These are phyloP conservation scores for Clusia tigrina DNA, from an alignment of 2,888 invertebrate species.

Conservation along the genomic window DNA sequence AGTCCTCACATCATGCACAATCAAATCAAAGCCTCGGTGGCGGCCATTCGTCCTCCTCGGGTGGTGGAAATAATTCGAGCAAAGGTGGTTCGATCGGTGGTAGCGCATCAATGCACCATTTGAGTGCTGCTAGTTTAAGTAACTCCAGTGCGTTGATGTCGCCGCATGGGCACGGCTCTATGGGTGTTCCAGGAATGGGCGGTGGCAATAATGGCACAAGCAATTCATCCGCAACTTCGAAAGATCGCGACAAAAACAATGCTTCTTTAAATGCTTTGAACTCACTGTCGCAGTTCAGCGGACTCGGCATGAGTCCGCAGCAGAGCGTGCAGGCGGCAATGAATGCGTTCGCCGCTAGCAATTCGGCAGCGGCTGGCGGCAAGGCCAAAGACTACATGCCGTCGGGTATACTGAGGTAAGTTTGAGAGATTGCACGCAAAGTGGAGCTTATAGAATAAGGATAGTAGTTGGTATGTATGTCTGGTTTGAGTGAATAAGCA, in stretches of 20 bases:
- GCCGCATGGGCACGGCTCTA: conserved; percentile 17
- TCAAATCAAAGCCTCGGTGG: conserved; percentile 35
- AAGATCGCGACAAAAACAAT: conserved; percentile 62
- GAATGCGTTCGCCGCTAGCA: conserved; percentile 64
- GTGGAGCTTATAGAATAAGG: conserved; percentile 16
- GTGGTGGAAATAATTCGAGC: conserved; percentile 31
- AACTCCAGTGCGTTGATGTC: conserved; percentile 34
- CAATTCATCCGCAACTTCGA: conserved; percentile 39
- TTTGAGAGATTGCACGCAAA: conserved; percentile 8
- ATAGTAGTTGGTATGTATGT: too few relatives aligned
- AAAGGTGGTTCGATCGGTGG: background rate
- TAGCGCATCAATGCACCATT: conserved; percentile 25
- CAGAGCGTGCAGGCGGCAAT: conserved; percentile 65
- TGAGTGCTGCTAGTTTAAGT: conserved; percentile 29
- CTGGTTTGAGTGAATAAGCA: conserved; percentile 22
- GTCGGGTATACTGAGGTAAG: conserved; percentile 44
- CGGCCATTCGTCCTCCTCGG: conserved; percentile 33
- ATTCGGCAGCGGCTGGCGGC: conserved; percentile 45
- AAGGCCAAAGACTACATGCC: conserved; percentile 63
- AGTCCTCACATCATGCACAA: conserved; percentile 42
- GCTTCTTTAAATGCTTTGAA: conserved; percentile 63
- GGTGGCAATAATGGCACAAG: conserved; percentile 34
- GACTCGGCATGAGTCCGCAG: conserved; percentile 62
- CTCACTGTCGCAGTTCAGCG: conserved; percentile 62
- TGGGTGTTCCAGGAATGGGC: conserved; percentile 32